Evolutionary conservation across 2,888 invertebrate genomes (phyloP).

Genomic region (Mystacides longicornis): DNA sequence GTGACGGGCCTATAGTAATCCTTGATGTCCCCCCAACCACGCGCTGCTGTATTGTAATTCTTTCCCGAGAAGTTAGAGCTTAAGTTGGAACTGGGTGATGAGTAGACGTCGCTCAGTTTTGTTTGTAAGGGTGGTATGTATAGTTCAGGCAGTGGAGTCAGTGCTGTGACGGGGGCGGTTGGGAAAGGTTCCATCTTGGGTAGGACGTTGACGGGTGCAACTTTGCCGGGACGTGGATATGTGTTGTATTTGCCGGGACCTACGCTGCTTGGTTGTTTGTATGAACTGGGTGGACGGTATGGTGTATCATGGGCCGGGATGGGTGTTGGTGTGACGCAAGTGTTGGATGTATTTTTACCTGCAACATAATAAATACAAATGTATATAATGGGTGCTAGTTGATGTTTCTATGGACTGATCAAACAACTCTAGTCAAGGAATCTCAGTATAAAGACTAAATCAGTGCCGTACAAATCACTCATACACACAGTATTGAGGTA

Average conservation of each 20-base stretch:
- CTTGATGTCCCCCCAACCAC: slow-evolving; percentile 69
- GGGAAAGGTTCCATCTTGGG: slow-evolving; percentile 49
- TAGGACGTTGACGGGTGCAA: slow-evolving; percentile 25
- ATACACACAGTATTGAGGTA: too few species aligned
- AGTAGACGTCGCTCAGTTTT: slow-evolving; percentile 43
- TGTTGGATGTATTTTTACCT: slow-evolving; percentile 48
- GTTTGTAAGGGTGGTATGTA: slow-evolving; percentile 43
- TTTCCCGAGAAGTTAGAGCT: slow-evolving; percentile 44
- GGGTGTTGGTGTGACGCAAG: slow-evolving; percentile 41
- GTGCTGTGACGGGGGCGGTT: slow-evolving; percentile 32
- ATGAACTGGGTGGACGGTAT: slow-evolving; percentile 40
- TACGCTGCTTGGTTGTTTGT: slow-evolving; percentile 14
- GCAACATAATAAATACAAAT: too few species aligned
- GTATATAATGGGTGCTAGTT: too few species aligned
- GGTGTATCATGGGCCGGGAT: slow-evolving; percentile 45
- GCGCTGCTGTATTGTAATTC: slow-evolving; percentile 77
- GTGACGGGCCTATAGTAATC: slow-evolving; percentile 66
- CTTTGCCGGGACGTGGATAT: slow-evolving; percentile 14
- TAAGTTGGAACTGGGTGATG: slow-evolving; percentile 32
- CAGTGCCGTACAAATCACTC: too few species aligned
- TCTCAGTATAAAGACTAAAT: too few species aligned
- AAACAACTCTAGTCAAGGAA: too few species aligned
- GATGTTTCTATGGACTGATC: too few species aligned
- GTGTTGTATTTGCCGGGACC: slow-evolving; percentile 19
- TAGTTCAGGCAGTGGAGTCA: slow-evolving; percentile 33